Evolutionary conservation across 2,113 vertebrate species (phyloP).

Genomic region (Caranx melampygus): DNA sequence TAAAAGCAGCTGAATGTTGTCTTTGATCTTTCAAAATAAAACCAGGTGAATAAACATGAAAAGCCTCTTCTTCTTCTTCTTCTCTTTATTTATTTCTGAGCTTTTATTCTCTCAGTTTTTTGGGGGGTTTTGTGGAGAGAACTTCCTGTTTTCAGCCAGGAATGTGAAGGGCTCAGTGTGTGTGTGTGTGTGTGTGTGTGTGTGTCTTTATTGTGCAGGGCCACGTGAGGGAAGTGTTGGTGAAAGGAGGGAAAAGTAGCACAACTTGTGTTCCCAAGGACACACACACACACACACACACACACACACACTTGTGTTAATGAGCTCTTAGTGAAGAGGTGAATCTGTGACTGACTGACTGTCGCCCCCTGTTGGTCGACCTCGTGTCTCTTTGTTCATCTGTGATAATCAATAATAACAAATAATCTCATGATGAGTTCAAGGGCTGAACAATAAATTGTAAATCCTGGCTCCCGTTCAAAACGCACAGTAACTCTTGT

Average conservation of each 20-base stretch:
- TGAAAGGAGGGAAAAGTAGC: conserved; percentile 14
- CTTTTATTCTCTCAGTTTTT: neutral
- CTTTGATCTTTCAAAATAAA: neutral
- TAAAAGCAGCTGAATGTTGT: too few relatives aligned
- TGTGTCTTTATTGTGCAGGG: neutral
- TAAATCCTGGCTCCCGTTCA: too few relatives aligned
- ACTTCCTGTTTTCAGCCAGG: conserved; percentile 13
- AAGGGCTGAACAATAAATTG: too few relatives aligned
- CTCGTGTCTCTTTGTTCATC: too few relatives aligned
- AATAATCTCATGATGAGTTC: too few relatives aligned
- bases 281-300: conserved; percentile 25
- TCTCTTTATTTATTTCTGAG: neutral
- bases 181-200: conserved; percentile 9
- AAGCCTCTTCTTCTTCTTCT: conserved; percentile 10
- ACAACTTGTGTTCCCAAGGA: conserved; percentile 28
- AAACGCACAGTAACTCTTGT: too few relatives aligned
- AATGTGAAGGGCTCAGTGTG: conserved; percentile 26
- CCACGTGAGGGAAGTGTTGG: conserved; percentile 19
- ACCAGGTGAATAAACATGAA: conserved; percentile 23
- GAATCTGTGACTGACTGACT: too few relatives aligned
- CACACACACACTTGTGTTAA: conserved; percentile 1
- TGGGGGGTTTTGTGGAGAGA: conserved; percentile 10
- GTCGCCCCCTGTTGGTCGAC: conserved; percentile 30
- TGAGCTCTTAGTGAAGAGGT: neutral
- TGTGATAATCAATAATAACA: too few relatives aligned